Conservation (phyloP, 2,888 invertebrate genomes). For the Andrena bucephala region DNA sequence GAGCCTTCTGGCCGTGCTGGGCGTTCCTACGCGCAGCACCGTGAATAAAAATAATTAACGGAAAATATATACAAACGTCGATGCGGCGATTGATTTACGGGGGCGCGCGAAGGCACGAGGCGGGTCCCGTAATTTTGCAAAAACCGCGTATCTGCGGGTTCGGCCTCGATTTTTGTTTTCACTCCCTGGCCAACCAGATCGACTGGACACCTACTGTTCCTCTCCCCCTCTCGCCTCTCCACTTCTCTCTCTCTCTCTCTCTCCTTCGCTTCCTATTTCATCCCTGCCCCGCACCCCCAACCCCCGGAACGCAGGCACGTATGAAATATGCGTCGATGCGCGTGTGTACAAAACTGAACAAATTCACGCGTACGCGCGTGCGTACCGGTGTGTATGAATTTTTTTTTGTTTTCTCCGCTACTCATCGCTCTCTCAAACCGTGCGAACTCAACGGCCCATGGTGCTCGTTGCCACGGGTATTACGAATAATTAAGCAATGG, state of each 20-base stretch:
- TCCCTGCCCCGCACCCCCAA: not conserved
- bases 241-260: constrained; percentile 12
- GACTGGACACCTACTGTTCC: constrained; percentile 48
- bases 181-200: constrained; percentile 66
- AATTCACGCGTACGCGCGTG: constrained; percentile 45
- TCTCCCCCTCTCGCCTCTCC: constrained; percentile 12
- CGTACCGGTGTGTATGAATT: constrained; percentile 33
- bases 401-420: constrained; percentile 41
- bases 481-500: constrained; percentile 72
- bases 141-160: constrained; percentile 79
- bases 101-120: constrained; percentile 76
- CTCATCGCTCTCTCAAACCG: constrained; percentile 65
- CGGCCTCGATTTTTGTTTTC: constrained; percentile 79
- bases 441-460: constrained; percentile 64
- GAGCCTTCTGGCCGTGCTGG: constrained; percentile 52
- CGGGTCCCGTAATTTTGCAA: constrained; percentile 78
- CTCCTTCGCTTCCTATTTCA: constrained; percentile 10
- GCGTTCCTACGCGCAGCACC: constrained; percentile 74
- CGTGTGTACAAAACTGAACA: constrained; percentile 14
- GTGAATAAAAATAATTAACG: constrained; percentile 83
- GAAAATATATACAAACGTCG: constrained; percentile 77
- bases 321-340: not conserved
- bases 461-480: constrained; percentile 70
- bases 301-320: constrained; percentile 2
- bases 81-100: constrained; percentile 80